phyloP scores from a whole-genome alignment of 2,797 vertebrate species.

The Cephalopachus bancanus region DNA sequence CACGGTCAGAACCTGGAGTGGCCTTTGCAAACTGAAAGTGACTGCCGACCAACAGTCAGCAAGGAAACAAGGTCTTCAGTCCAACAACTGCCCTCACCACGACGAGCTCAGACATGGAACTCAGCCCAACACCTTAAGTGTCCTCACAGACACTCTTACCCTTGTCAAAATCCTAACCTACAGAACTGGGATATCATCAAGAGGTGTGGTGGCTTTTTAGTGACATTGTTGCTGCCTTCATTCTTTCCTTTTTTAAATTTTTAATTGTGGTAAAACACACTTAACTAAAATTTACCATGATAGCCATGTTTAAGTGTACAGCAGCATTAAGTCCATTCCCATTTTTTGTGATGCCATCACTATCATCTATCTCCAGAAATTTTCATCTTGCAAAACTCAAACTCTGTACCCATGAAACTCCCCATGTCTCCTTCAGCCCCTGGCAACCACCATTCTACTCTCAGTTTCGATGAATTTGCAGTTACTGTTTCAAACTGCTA shows the following conservation, averaged over 20 bases:
- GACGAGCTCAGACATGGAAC: neutral
- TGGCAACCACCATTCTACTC: neutral
- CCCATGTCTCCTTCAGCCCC: accelerated
- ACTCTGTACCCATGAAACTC: neutral
- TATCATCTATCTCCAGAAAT: neutral
- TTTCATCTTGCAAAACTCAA: neutral
- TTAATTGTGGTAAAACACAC: neutral
- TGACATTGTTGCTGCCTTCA: neutral
- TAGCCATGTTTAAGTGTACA: neutral
- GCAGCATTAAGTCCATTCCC: neutral
- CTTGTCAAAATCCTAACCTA: neutral
- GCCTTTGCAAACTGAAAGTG: neutral
- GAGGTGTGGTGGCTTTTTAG: neutral
- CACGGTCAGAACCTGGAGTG: accelerated
- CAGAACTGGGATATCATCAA: neutral
- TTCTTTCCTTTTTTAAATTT: neutral
- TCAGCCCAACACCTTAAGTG: neutral
- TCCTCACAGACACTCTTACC: neutral
- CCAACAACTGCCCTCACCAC: neutral
- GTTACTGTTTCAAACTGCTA: neutral
- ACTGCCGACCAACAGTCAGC: neutral
- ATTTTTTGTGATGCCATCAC: accelerated
- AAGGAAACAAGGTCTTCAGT: neutral
- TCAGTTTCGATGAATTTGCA: neutral
- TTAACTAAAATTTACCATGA: neutral